These are phyloP conservation scores for Drosophila pseudotakahashii DNA, from an alignment of 2,888 invertebrate species.

Conservation along the genomic window DNA sequence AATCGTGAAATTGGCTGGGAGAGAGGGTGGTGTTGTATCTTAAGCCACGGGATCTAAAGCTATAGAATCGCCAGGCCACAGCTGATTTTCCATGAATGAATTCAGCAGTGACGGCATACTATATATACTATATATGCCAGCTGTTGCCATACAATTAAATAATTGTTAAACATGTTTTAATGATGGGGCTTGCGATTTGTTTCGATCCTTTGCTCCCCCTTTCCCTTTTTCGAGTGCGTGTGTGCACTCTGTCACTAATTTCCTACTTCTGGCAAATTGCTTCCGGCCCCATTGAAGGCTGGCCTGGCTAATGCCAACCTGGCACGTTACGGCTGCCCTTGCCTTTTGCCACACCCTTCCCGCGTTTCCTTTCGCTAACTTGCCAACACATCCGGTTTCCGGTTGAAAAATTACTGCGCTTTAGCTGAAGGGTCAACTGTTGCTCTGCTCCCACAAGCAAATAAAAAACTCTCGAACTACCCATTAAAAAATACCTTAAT, in stretches of 20 bases:
- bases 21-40: too few species aligned
- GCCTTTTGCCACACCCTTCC: not conserved
- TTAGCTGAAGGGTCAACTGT: slow-evolving; percentile 51
- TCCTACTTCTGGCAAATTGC: slow-evolving; percentile 60
- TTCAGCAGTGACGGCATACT: slow-evolving; percentile 59
- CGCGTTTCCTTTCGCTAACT: slow-evolving; percentile 44
- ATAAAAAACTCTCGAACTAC: not conserved
- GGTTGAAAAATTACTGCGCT: slow-evolving; percentile 36
- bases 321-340: slow-evolving; percentile 55
- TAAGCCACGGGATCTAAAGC: slow-evolving; percentile 7
- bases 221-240: slow-evolving; percentile 17
- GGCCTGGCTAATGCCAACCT: slow-evolving; percentile 48
- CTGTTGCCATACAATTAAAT: slow-evolving; percentile 61
- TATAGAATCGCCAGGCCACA: slow-evolving; percentile 31
- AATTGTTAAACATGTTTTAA: slow-evolving; percentile 71
- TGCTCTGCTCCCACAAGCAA: slow-evolving; percentile 55
- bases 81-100: slow-evolving; percentile 66
- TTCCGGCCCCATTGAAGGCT: slow-evolving; percentile 46
- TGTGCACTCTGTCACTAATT: slow-evolving; percentile 47
- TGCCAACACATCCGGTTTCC: slow-evolving; percentile 71
- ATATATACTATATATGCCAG: not conserved
- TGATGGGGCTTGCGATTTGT: slow-evolving; percentile 58
- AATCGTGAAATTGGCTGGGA: slow-evolving; percentile 41
- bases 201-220: slow-evolving; percentile 3
- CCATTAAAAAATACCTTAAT: not conserved